phyloP scores from a whole-genome alignment of 2,797 vertebrate genomes.

The Sebastes miniatus region DNA sequence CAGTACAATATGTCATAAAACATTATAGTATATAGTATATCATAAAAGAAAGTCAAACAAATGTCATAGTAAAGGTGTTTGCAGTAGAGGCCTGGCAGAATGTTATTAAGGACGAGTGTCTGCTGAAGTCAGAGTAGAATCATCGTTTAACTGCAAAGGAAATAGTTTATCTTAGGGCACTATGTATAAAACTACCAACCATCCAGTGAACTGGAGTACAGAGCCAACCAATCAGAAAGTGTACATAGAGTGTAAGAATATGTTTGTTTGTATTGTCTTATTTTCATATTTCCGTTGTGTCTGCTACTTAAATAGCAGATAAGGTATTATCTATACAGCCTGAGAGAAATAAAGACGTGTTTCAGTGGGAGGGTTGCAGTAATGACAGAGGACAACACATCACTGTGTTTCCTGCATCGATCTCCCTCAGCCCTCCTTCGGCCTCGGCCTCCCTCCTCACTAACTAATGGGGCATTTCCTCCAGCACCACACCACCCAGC shows the following conservation, averaged over 20 bases:
- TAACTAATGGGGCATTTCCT: slow-evolving; percentile 86
- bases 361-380: slow-evolving; percentile 6
- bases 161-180: not conserved
- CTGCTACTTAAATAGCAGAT: not conserved
- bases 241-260: not conserved
- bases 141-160: not conserved
- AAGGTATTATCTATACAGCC: not conserved
- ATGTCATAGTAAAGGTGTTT: not conserved
- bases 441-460: slow-evolving; percentile 34
- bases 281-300: not conserved
- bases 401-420: slow-evolving; percentile 64
- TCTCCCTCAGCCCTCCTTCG: slow-evolving; percentile 25
- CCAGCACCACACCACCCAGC: slow-evolving; percentile 81
- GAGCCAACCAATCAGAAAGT: not conserved
- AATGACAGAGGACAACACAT: slow-evolving; percentile 47
- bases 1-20: too few relatives aligned
- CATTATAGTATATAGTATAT: too few relatives aligned
- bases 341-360: not conserved
- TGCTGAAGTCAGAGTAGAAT: not conserved
- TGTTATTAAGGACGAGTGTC: not conserved
- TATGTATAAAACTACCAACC: not conserved
- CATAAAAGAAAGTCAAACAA: not conserved
- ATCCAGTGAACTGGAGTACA: not conserved
- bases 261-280: not conserved
- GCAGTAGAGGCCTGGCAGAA: not conserved